Conservation (phyloP, 2,888 invertebrate species). For the Ennomos quercinarius region DNA sequence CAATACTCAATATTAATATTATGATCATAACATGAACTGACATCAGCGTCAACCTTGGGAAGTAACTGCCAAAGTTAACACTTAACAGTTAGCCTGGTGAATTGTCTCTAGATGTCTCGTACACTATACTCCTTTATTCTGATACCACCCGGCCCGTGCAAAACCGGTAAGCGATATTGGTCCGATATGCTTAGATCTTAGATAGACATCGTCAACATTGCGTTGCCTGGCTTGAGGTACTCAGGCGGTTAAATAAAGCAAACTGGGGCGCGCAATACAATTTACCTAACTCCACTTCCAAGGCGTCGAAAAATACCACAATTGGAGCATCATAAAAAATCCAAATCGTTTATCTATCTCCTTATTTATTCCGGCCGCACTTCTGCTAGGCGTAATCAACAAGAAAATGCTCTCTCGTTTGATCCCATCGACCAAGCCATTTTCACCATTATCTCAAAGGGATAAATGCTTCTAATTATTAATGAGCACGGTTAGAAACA, state of each 20-base stretch:
- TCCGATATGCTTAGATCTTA: too few species aligned
- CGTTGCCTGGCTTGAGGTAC: constrained; percentile 1
- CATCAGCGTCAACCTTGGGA: too few species aligned
- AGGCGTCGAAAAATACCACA: constrained; percentile 18
- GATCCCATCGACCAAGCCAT: constrained; percentile 47
- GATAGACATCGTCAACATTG: background rate
- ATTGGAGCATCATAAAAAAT: constrained; percentile 46
- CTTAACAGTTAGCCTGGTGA: too few species aligned
- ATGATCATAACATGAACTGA: too few species aligned
- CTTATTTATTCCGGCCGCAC: constrained; percentile 55
- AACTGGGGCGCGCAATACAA: constrained; percentile 5
- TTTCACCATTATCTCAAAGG: constrained; percentile 22
- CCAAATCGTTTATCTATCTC: constrained; percentile 46
- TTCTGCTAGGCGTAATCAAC: constrained; percentile 57
- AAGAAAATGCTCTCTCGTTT: constrained; percentile 57
- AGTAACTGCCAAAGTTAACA: too few species aligned
- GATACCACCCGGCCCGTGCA: too few species aligned
- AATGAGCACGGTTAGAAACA: constrained; percentile 6
- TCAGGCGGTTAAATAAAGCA: constrained; percentile 2
- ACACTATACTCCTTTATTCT: too few species aligned
- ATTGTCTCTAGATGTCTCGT: too few species aligned
- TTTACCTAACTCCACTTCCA: constrained; percentile 2
- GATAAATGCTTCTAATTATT: constrained; percentile 25
- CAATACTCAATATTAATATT: too few species aligned
- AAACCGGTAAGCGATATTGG: too few species aligned